Evolutionary conservation across 2,113 vertebrate genomes (phyloP).

Genomic region (Ammodytes dubius): DNA sequence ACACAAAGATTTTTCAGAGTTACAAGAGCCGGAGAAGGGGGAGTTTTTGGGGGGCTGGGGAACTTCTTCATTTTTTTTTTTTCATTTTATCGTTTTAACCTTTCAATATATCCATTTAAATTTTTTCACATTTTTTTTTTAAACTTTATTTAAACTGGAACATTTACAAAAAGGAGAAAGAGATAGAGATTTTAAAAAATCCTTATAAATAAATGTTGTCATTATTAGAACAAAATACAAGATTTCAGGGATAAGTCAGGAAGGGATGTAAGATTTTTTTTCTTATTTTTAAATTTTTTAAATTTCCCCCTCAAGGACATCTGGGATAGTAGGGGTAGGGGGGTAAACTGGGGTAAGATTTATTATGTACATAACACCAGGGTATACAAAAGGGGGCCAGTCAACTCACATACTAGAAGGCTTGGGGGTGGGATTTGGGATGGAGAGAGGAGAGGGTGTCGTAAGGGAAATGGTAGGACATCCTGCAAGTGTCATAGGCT

Average conservation of each 20-base stretch:
- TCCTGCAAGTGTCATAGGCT: conserved; percentile 77
- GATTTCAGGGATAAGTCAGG: conserved; percentile 73
- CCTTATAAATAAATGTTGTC: conserved; percentile 87
- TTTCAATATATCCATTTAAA: conserved; percentile 61
- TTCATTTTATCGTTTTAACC: conserved; percentile 84
- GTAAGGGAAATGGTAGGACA: conserved; percentile 13
- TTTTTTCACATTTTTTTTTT: conserved; percentile 57
- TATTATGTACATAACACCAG: conserved; percentile 79
- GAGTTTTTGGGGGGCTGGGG: neutral
- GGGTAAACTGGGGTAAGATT: conserved; percentile 17
- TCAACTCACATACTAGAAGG: conserved; percentile 72
- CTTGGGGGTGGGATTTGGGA: conserved; percentile 3
- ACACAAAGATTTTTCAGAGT: conserved; percentile 78
- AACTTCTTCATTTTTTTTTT: conserved; percentile 73
- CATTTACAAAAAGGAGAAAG: conserved; percentile 88
- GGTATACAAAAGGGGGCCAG: conserved; percentile 78
- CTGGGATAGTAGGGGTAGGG: conserved; percentile 13
- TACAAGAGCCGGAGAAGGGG: conserved; percentile 77
- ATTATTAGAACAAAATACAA: conserved; percentile 87
- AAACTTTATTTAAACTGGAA: conserved; percentile 84
- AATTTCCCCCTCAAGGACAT: conserved; percentile 56
- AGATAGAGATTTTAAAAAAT: conserved; percentile 84
- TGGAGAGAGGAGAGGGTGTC: neutral
- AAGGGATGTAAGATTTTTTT: conserved; percentile 45
- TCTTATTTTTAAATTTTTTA: conserved; percentile 28